These are phyloP conservation scores for Hydrolagus affinis DNA, from an alignment of 2,113 vertebrate genomes.

Conservation along the genomic window DNA sequence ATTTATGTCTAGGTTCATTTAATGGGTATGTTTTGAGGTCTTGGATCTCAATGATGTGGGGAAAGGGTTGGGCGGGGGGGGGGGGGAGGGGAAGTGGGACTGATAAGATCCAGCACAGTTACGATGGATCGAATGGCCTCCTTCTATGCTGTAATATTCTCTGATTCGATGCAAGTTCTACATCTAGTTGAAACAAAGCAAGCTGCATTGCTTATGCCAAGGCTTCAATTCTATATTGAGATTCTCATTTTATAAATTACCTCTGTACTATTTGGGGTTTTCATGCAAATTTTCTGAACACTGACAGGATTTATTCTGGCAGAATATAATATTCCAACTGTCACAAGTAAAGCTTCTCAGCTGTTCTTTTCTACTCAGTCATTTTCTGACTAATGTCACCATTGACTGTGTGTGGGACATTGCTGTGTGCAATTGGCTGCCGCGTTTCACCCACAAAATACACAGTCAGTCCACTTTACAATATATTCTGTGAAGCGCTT, in stretches of 20 bases:
- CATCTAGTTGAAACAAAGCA: neutral
- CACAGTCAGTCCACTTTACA: no score
- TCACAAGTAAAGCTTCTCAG: neutral
- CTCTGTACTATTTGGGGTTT: no score
- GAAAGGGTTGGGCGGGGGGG: neutral
- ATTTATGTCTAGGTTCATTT: no score
- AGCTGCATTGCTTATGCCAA: neutral
- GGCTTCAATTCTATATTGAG: neutral
- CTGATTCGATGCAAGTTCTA: no score
- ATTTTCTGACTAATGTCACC: neutral
- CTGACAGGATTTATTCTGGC: neutral
- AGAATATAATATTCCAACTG: neutral
- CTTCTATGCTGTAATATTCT: no score
- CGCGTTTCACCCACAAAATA: no score
- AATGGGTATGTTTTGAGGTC: no score
- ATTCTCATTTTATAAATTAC: neutral
- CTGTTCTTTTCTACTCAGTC: neutral
- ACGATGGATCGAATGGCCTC: no score
- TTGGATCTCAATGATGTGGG: neutral
- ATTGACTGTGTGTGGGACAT: no score
- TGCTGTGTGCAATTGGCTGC: no score
- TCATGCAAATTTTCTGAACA: no score
- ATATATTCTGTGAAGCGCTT: no score
- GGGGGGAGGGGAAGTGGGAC: neutral
- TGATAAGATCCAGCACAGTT: neutral